Evolutionary conservation across 2,888 invertebrate species (phyloP).

Genomic region (Ecliptopera silaceata): DNA sequence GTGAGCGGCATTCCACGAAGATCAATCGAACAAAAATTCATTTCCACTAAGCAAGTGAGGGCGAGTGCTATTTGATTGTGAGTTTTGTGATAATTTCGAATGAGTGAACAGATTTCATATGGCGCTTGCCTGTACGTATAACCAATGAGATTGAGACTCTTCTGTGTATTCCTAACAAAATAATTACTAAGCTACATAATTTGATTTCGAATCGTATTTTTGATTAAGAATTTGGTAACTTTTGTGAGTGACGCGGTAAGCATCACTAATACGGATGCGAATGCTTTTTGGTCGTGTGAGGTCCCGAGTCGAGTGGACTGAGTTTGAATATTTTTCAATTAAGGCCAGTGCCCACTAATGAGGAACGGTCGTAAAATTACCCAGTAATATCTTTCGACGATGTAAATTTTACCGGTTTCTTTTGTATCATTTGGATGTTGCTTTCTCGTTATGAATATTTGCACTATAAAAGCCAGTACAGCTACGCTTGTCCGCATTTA

Average conservation of each 20-base stretch:
- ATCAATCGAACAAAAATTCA: conserved; percentile 75
- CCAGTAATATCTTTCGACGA: neutral
- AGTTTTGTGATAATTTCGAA: conserved; percentile 44
- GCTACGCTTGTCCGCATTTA: conserved; percentile 73
- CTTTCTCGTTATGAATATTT: conserved; percentile 5
- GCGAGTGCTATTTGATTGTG: conserved; percentile 68
- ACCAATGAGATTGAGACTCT: neutral
- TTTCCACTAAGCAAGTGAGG: conserved; percentile 72
- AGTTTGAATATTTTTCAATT: conserved; percentile 36
- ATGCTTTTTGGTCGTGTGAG: conserved; percentile 18
- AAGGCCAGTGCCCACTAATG: conserved; percentile 10
- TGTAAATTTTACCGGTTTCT: neutral
- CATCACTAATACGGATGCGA: conserved; percentile 2
- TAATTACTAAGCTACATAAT: neutral
- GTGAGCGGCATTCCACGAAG: conserved; percentile 77
- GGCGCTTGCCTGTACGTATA: conserved; percentile 7
- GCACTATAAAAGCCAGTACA: conserved; percentile 40
- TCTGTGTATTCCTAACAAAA: neutral
- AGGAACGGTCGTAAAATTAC: conserved; percentile 1
- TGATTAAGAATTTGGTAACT: neutral
- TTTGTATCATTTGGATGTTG: neutral
- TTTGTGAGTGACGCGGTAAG: neutral
- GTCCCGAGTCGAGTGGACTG: conserved; percentile 30
- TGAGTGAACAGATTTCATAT: conserved; percentile 23
- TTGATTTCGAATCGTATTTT: neutral